Conservation (phyloP, 1,140 invertebrate genomes). For the Goniozus legneri region DNA sequence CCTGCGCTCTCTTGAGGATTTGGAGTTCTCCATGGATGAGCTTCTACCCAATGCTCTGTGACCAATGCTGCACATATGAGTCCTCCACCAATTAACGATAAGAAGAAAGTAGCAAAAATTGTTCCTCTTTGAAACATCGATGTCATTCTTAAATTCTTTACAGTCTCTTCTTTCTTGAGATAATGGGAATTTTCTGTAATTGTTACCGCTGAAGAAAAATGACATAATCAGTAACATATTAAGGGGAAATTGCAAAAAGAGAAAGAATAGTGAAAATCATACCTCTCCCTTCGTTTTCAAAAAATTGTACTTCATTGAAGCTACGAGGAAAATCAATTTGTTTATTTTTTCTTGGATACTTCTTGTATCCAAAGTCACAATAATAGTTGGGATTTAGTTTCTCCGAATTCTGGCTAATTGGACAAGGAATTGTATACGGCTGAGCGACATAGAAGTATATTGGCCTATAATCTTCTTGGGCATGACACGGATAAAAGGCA, state of each 20-base stretch:
- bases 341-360: no score
- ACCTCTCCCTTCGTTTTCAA: conserved; percentile 40
- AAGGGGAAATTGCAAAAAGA: neutral
- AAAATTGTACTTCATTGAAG: conserved; percentile 46
- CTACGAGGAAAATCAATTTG: conserved; percentile 49
- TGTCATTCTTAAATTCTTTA: conserved; percentile 36
- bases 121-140: conserved; percentile 71
- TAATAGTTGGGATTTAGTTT: conserved; percentile 38
- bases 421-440: conserved; percentile 50
- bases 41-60: conserved; percentile 85
- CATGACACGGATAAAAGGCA: no score
- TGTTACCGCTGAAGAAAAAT: no score
- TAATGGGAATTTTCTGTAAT: no score
- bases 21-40: conserved; percentile 64
- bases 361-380: conserved; percentile 9
- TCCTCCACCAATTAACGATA: conserved; percentile 77
- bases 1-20: conserved; percentile 72
- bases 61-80: conserved; percentile 79
- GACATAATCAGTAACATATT: no score
- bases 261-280: neutral
- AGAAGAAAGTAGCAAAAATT: conserved; percentile 85
- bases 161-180: conserved; percentile 15
- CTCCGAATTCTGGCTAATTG: conserved; percentile 45
- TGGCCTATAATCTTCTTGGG: conserved; percentile 48
- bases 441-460: conserved; percentile 52